Conservation (phyloP, 2,888 invertebrate species). For the Drosophila acutilabella region DNA sequence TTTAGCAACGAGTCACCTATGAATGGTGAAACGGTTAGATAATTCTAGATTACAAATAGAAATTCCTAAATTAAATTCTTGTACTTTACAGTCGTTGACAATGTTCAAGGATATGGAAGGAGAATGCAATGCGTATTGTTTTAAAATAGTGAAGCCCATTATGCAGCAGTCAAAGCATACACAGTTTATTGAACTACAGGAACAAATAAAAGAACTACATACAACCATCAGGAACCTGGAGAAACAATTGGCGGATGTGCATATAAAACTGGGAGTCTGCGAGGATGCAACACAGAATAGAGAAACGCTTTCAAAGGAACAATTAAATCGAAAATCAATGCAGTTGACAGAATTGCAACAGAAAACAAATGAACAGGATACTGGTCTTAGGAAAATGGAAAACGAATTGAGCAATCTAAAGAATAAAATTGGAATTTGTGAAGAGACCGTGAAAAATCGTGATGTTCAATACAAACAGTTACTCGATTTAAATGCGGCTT, state of each 20-base stretch:
- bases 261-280: constrained; percentile 37
- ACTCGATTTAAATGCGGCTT: constrained; percentile 25
- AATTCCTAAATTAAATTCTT: not conserved
- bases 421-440: constrained; percentile 22
- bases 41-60: not conserved
- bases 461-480: constrained; percentile 32
- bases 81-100: constrained; percentile 19
- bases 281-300: constrained; percentile 26
- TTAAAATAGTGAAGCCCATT: constrained; percentile 38
- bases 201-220: constrained; percentile 23
- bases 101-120: constrained; percentile 46
- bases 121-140: constrained; percentile 44
- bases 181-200: constrained; percentile 29
- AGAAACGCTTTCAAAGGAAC: constrained; percentile 25
- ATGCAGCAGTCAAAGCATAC: constrained; percentile 44
- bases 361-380: not conserved
- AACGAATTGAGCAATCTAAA: not conserved
- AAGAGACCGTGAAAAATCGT: constrained; percentile 15
- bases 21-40: constrained; percentile 24
- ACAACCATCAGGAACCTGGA: constrained; percentile 2
- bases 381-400: constrained; percentile 7
- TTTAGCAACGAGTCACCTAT: not conserved
- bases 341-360: constrained; percentile 28
- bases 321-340: constrained; percentile 21
- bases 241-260: not conserved